phyloP scores from a whole-genome alignment of 2,113 vertebrate genomes.

The Aptenodytes forsteri region DNA sequence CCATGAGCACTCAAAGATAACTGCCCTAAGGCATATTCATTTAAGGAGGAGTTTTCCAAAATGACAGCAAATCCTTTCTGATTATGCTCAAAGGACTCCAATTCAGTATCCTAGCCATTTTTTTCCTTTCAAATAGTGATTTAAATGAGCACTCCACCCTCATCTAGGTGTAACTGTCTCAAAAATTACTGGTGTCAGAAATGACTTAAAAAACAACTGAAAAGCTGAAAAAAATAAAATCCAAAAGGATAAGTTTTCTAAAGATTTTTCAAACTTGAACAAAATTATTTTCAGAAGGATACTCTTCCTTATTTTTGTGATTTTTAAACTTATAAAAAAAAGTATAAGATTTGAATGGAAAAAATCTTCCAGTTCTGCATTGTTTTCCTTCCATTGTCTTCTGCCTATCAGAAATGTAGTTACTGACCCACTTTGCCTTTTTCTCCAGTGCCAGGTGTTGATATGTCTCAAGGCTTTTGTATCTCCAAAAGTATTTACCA shows the following conservation, averaged over 20 bases:
- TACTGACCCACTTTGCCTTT: not conserved
- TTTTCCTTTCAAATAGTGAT: not conserved
- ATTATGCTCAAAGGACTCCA: not conserved
- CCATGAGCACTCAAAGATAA: not conserved
- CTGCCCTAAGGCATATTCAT: not conserved
- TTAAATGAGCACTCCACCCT: not conserved
- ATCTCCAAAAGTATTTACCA: not conserved
- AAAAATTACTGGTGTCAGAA: not conserved
- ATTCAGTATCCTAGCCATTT: not conserved
- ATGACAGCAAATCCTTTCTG: slow-evolving; percentile 40
- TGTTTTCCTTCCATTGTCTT: not conserved
- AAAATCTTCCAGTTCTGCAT: not conserved
- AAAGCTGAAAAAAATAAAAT: not conserved
- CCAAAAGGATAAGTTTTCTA: not conserved
- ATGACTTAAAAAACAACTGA: not conserved
- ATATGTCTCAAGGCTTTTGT: not conserved
- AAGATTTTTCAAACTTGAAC: not conserved
- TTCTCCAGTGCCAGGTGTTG: not conserved
- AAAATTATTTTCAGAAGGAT: not conserved
- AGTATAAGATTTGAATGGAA: not conserved
- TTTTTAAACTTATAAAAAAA: not conserved
- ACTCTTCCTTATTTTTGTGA: not conserved
- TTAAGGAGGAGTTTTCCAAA: slow-evolving; percentile 14
- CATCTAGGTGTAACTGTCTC: not conserved
- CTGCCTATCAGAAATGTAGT: not conserved